A percentile compares a stretch with the other conserved stretches of the same genome.
Evolutionary conservation across 2,797 vertebrate genomes (phyloP).

Genomic region (Oreochromis grahami): DNA sequence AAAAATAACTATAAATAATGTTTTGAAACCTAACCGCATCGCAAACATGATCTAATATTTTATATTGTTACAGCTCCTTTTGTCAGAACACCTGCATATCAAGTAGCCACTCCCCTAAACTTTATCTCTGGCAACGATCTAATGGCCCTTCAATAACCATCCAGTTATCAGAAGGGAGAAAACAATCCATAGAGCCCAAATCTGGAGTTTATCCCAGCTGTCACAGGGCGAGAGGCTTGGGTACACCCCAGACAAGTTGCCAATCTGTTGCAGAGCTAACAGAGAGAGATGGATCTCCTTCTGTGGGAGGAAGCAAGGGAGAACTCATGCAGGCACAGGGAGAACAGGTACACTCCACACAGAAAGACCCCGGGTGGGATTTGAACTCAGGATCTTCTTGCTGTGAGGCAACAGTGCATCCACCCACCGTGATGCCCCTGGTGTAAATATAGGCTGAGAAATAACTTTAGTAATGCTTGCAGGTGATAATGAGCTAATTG

Average conservation of each 20-base stretch:
- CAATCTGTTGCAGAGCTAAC: neutral
- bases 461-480: neutral
- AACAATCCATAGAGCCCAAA: neutral
- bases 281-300: too few relatives aligned
- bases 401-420: neutral
- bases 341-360: too few relatives aligned
- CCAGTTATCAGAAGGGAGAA: neutral
- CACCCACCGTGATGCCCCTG: neutral
- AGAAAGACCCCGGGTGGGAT: neutral
- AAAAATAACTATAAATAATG: neutral
- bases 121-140: neutral
- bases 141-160: neutral
- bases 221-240: neutral
- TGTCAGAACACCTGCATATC: neutral
- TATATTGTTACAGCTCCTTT: neutral
- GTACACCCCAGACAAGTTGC: neutral
- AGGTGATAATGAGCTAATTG: fast-evolving
- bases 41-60: neutral
- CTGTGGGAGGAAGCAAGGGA: neutral
- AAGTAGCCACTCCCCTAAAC: neutral
- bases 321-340: neutral
- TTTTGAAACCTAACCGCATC: neutral
- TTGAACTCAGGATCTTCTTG: neutral
- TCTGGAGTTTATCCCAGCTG: neutral
- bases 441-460: neutral